Evolutionary conservation across 2,797 vertebrate species (phyloP).

Genomic region (Tamandua tetradactyla): DNA sequence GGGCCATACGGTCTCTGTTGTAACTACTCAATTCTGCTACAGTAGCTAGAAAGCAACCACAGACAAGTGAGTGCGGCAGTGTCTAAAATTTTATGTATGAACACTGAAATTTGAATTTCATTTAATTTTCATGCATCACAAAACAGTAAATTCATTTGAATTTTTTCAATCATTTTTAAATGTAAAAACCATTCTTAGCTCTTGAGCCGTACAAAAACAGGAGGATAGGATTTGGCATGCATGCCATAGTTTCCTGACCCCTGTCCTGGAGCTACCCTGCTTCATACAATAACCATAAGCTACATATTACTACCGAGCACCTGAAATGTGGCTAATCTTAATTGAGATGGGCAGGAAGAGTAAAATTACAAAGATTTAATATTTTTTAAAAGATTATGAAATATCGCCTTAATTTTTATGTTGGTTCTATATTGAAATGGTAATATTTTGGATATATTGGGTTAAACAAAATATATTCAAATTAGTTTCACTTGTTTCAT

Average conservation of each 20-base stretch:
- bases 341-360: neutral
- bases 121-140: neutral
- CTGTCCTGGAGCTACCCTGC: neutral
- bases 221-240: neutral
- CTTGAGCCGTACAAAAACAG: neutral
- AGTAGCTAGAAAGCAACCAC: neutral
- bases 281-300: neutral
- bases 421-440: neutral
- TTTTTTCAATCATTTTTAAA: neutral
- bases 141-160: neutral
- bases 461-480: constrained; percentile 5
- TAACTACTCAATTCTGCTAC: neutral
- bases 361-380: neutral
- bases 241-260: neutral
- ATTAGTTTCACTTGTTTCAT: neutral
- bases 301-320: neutral
- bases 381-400: neutral
- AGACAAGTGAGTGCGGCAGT: neutral
- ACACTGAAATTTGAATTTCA: neutral
- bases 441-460: neutral
- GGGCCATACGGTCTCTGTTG: neutral
- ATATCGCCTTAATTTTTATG: neutral
- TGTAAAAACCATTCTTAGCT: neutral
- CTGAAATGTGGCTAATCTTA: neutral
- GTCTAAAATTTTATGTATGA: constrained; percentile 3